Conservation (phyloP, 92 coral and sea anemone genomes). For the Pocillopora grandis region DNA sequence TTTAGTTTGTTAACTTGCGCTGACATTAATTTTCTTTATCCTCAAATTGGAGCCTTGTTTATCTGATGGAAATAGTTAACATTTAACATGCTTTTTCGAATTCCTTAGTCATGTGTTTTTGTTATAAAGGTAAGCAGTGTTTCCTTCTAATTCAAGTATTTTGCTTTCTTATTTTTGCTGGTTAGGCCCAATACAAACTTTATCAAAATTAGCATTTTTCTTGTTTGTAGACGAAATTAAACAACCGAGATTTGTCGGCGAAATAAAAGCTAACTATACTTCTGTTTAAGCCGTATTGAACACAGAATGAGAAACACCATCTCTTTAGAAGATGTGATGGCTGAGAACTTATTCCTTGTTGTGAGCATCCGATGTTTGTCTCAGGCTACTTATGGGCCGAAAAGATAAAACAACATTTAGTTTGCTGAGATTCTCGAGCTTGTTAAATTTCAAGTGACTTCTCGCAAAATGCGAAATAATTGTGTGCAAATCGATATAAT, state of each 20-base stretch:
- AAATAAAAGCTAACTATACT: conserved; percentile 38
- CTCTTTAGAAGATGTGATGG: background rate
- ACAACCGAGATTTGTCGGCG: conserved; percentile 49
- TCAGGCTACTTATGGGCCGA: background rate
- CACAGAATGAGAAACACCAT: conserved; percentile 12
- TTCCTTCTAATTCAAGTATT: conserved; percentile 39
- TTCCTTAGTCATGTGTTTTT: conserved; percentile 29
- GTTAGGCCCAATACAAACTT: conserved; percentile 39
- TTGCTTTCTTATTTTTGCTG: conserved; percentile 44
- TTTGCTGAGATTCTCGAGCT: conserved; percentile 41
- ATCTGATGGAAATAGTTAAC: conserved; percentile 32
- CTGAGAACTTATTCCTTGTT: background rate
- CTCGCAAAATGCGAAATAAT: conserved; percentile 55
- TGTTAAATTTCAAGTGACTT: conserved; percentile 56
- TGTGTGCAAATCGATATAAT: conserved; percentile 58
- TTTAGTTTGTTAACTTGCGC: conserved; percentile 26
- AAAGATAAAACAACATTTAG: conserved; percentile 18
- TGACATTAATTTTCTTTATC: conserved; percentile 18
- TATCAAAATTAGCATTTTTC: conserved; percentile 45
- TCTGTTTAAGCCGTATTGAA: conserved; percentile 24
- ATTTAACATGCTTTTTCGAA: conserved; percentile 13
- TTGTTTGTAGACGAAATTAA: conserved; percentile 42
- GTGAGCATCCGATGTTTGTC: background rate
- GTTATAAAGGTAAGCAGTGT: conserved; percentile 28
- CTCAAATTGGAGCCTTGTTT: conserved; percentile 16